Conservation (phyloP, 2,888 invertebrate genomes). For the Apocheima hispidaria region DNA sequence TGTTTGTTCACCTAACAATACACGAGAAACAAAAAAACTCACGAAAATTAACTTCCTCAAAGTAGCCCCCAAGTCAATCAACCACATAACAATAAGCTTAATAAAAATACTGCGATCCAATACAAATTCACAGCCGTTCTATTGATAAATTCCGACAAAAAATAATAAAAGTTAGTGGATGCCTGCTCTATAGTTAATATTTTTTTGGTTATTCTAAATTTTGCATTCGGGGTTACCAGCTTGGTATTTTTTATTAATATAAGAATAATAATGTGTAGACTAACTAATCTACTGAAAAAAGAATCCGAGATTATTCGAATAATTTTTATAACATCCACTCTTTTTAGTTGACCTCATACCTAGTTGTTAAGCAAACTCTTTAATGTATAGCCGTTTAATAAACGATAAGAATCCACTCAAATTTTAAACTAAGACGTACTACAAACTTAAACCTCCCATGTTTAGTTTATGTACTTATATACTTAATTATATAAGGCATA, state of each 20-base stretch:
- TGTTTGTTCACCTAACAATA: no score
- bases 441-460: neutral
- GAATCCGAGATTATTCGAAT: neutral
- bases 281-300: neutral
- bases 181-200: neutral
- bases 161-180: no score
- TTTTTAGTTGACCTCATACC: neutral
- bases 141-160: no score
- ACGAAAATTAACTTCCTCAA: no score
- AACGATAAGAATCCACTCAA: constrained; percentile 3
- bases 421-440: neutral
- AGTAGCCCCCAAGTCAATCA: no score
- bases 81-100: no score
- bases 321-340: neutral
- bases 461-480: constrained; percentile 1
- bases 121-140: no score
- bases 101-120: no score
- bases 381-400: constrained; percentile 8
- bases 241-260: neutral
- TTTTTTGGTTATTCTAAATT: neutral
- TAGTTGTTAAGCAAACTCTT: neutral
- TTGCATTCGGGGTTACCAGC: neutral
- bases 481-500: constrained; percentile 12
- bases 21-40: no score
- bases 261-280: neutral